phyloP scores from a whole-genome alignment of 2,113 vertebrate species.

The Tragelaphus imberbis region DNA sequence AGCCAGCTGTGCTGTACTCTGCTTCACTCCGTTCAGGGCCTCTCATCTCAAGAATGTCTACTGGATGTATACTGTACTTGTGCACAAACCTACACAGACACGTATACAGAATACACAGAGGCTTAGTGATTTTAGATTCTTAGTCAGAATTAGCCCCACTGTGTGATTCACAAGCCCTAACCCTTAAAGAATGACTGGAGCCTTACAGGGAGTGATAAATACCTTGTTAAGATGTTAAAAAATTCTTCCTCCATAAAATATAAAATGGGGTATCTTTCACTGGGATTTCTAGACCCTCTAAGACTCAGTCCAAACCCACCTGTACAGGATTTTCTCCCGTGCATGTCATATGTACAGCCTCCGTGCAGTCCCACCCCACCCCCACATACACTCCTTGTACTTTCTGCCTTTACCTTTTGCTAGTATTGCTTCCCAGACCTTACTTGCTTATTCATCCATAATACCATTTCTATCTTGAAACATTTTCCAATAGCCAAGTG shows the following conservation, averaged over 20 bases:
- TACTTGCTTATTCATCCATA: neutral
- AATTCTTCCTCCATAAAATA: neutral
- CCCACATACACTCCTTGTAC: neutral
- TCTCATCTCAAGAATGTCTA: neutral
- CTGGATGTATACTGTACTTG: accelerated
- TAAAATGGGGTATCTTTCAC: neutral
- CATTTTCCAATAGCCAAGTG: neutral
- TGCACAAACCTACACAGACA: neutral
- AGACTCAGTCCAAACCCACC: neutral
- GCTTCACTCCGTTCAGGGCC: neutral
- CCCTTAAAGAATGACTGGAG: neutral
- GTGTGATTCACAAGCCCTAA: neutral
- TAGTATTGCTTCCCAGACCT: neutral
- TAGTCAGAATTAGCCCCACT: neutral
- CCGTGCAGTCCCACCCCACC: no score
- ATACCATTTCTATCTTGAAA: neutral
- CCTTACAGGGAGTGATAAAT: neutral
- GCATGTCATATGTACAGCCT: accelerated
- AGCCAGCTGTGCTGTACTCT: neutral
- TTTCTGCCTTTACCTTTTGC: neutral
- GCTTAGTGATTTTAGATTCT: neutral
- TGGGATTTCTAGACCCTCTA: neutral
- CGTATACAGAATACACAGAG: neutral
- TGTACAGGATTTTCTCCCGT: neutral
- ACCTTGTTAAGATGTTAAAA: neutral